phyloP scores from a whole-genome alignment of 2,113 vertebrate genomes.

The Arothron firmamentum region DNA sequence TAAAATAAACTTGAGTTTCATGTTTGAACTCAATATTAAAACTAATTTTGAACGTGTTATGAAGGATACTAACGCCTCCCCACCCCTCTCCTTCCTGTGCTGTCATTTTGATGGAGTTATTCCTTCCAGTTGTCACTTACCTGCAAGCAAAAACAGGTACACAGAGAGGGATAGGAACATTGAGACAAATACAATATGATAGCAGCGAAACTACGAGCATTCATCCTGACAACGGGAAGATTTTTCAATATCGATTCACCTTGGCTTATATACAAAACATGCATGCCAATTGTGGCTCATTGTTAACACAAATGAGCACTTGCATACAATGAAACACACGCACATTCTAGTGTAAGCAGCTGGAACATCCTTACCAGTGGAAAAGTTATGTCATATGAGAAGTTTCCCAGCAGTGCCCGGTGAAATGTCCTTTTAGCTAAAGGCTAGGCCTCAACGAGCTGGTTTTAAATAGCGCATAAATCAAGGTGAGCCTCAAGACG shows the following conservation, averaged over 20 bases:
- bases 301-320: too few relatives aligned
- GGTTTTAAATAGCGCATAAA: not conserved
- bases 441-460: conserved; percentile 16
- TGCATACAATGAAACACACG: not conserved
- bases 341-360: not conserved
- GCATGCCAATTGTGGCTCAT: too few relatives aligned
- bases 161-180: not conserved
- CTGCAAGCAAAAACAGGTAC: conserved; percentile 41
- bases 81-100: conserved; percentile 67
- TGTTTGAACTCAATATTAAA: not conserved
- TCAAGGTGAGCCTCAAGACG: not conserved
- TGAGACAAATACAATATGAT: not conserved
- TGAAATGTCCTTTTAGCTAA: conserved; percentile 21
- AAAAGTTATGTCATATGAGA: conserved; percentile 18
- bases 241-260: too few relatives aligned
- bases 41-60: conserved; percentile 6
- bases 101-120: conserved; percentile 54
- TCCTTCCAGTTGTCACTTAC: conserved; percentile 53
- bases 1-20: not conserved
- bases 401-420: conserved; percentile 4
- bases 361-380: conserved; percentile 23
- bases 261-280: too few relatives aligned
- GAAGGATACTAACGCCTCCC: conserved; percentile 72
- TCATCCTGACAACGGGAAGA: not conserved
- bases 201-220: not conserved